Conservation (phyloP, 2,797 vertebrate species). For the Helicolenus hilgendorfi region DNA sequence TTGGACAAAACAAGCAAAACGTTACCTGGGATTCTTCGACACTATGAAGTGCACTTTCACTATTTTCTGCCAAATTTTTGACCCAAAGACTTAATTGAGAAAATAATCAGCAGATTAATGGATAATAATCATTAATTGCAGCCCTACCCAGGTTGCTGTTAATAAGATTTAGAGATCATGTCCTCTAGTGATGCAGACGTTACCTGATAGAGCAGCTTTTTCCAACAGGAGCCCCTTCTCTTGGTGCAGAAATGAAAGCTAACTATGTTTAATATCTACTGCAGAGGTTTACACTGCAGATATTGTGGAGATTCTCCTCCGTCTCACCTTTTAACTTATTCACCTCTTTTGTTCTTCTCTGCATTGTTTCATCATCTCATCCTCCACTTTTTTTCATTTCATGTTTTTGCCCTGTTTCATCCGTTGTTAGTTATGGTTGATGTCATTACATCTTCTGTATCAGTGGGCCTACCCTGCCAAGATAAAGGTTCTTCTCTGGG, state of each 20-base stretch:
- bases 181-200: not conserved
- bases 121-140: too few species aligned
- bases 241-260: not conserved
- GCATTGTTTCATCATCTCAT: not conserved
- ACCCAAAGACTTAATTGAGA: too few species aligned
- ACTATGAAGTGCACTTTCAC: too few species aligned
- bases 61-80: too few species aligned
- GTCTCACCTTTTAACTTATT: not conserved
- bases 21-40: not conserved
- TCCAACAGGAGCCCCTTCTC: not conserved
- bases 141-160: not conserved
- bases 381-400: not conserved
- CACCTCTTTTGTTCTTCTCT: not conserved
- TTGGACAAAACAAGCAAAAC: not conserved
- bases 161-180: not conserved
- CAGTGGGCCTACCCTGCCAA: not conserved
- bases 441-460: conserved; percentile 28
- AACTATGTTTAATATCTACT: not conserved
- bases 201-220: not conserved
- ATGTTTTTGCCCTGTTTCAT: not conserved
- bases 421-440: conserved; percentile 23
- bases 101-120: too few species aligned
- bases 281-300: not conserved
- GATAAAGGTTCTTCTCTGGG: conserved; percentile 39
- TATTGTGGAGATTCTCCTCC: not conserved